Conservation (phyloP, 2,888 invertebrate species). For the Priocnemis perturbator region DNA sequence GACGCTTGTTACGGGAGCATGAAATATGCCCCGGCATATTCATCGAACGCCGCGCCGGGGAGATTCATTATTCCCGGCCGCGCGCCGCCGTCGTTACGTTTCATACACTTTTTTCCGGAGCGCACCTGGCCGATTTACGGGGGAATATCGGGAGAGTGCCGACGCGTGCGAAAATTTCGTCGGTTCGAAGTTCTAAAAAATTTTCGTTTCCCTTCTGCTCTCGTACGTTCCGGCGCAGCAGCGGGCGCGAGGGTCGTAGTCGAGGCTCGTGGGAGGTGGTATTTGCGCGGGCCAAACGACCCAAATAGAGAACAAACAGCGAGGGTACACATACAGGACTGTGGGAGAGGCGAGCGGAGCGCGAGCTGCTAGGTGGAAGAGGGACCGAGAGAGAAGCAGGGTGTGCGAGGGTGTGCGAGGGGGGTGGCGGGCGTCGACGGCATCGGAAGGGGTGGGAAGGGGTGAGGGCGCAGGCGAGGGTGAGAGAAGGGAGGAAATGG, state of each 20-base stretch:
- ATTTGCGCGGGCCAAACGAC: conserved; percentile 74
- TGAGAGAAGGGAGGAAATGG: conserved; percentile 73
- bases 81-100: too few relatives aligned
- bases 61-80: too few relatives aligned
- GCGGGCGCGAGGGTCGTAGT: too few relatives aligned
- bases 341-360: conserved; percentile 36
- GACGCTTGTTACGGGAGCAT: too few relatives aligned
- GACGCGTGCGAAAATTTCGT: background rate
- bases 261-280: conserved; percentile 56
- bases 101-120: too few relatives aligned
- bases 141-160: background rate
- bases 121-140: too few relatives aligned
- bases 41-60: too few relatives aligned
- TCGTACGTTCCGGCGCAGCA: too few relatives aligned
- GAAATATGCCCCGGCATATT: too few relatives aligned
- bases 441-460: conserved; percentile 37
- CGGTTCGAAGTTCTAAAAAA: conserved; percentile 65
- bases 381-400: conserved; percentile 33
- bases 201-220: conserved; percentile 43
- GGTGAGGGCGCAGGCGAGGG: conserved; percentile 45
- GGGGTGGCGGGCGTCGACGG: conserved; percentile 22
- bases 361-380: conserved; percentile 28
- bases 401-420: conserved; percentile 12
- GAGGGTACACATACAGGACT: conserved; percentile 44
- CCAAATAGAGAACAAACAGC: conserved; percentile 73